Conservation (phyloP, 2,797 vertebrate genomes). For the Scyliorhinus canicula region DNA sequence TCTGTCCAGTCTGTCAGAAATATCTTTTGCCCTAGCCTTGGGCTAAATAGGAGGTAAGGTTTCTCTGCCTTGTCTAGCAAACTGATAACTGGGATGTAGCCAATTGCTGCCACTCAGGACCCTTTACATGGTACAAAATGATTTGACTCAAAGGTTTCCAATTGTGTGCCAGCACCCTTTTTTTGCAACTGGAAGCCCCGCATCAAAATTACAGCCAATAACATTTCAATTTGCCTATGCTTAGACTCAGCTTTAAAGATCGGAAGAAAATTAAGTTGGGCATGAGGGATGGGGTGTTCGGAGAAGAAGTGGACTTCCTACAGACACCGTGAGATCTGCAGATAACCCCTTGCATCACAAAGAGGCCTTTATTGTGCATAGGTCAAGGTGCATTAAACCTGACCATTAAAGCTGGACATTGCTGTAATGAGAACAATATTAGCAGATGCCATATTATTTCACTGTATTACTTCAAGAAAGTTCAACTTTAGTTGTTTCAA, state of each 20-base stretch:
- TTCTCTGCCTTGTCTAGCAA: conserved; percentile 64
- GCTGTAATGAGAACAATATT: background rate
- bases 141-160: conserved; percentile 75
- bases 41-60: conserved; percentile 64
- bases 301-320: background rate
- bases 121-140: conserved; percentile 61
- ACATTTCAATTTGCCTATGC: conserved; percentile 64
- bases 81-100: conserved; percentile 56
- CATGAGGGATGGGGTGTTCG: background rate
- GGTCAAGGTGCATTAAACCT: background rate
- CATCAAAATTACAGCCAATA: conserved; percentile 76
- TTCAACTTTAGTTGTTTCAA: background rate
- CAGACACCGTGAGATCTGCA: background rate
- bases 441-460: background rate
- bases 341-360: background rate
- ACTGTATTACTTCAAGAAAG: background rate
- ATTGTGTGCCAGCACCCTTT: conserved; percentile 68
- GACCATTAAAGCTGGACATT: background rate
- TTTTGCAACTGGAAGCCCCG: conserved; percentile 69
- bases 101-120: conserved; percentile 67
- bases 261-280: conserved; percentile 55
- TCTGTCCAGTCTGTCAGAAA: conserved; percentile 64
- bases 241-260: conserved; percentile 58
- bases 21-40: conserved; percentile 59
- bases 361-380: background rate